Evolutionary conservation across 2,888 invertebrate species (phyloP).

Genomic region (Artemia sinica): DNA sequence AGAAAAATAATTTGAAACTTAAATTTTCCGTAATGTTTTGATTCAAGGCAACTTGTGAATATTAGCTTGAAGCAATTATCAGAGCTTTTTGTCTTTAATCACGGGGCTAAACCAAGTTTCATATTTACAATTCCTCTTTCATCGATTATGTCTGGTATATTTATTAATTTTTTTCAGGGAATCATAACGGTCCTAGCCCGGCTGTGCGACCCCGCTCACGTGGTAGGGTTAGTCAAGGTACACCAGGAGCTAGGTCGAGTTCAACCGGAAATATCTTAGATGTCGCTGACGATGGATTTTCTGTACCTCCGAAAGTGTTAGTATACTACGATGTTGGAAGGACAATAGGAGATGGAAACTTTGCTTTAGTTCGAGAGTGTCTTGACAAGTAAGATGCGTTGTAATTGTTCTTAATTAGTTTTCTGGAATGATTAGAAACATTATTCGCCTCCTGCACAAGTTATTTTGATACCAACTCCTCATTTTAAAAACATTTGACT

Average conservation of each 20-base stretch:
- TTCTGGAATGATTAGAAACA: too few species aligned
- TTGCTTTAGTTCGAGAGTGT: conserved; percentile 79
- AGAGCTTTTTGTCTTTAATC: too few species aligned
- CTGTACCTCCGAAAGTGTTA: conserved; percentile 18
- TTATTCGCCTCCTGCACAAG: too few species aligned
- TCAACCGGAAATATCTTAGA: conserved; percentile 23
- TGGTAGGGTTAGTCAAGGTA: conserved; percentile 5
- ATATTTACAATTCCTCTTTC: too few species aligned
- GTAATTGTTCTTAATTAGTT: background rate
- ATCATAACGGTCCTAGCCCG: conserved; percentile 17
- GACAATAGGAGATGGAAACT: conserved; percentile 84
- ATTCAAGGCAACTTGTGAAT: too few species aligned
- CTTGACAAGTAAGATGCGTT: conserved; percentile 36
- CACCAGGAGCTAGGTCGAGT: conserved; percentile 24
- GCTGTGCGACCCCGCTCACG: conserved; percentile 20
- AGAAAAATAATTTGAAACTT: too few species aligned
- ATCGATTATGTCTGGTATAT: too few species aligned
- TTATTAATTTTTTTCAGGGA: background rate
- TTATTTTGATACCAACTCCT: too few species aligned
- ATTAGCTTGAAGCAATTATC: too few species aligned
- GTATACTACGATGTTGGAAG: conserved; percentile 51
- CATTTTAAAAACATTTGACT: too few species aligned
- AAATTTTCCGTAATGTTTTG: too few species aligned
- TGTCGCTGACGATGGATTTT: background rate
- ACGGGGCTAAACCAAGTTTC: too few species aligned